Conservation (phyloP, 2,888 invertebrate genomes). For the Atherix ibis region DNA sequence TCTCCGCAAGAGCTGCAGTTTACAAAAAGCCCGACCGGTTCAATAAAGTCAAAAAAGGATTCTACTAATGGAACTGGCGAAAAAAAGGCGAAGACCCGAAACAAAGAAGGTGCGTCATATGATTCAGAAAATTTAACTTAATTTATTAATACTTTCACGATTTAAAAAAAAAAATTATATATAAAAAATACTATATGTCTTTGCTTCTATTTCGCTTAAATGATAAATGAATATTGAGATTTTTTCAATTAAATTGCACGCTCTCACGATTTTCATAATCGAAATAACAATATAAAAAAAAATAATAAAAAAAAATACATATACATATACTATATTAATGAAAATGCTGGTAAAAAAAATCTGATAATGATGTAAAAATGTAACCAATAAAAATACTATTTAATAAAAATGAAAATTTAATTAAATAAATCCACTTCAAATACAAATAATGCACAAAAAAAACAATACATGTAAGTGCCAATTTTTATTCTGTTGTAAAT, state of each 20-base stretch:
- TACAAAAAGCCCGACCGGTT: conserved; percentile 39
- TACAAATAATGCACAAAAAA: conserved; percentile 10
- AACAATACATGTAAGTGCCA: conserved; percentile 10
- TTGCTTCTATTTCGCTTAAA: conserved; percentile 2
- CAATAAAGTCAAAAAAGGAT: conserved; percentile 38
- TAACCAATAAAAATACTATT: conserved; percentile 1
- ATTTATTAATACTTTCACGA: conserved; percentile 1
- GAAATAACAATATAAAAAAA: conserved; percentile 3
- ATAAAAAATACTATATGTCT: conserved; percentile 1
- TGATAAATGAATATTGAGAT: too few relatives aligned
- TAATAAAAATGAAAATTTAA: conserved; percentile 7
- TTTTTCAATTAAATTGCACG: conserved; percentile 11
- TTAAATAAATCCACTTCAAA: conserved; percentile 7
- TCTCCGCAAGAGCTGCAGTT: conserved; percentile 28
- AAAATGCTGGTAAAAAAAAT: background rate
- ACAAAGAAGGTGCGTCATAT: conserved; percentile 28
- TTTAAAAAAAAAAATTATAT: conserved; percentile 1
- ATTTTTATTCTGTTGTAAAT: conserved; percentile 7
- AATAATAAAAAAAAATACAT: conserved; percentile 3
- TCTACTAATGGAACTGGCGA: conserved; percentile 15
- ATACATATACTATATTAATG: background rate
- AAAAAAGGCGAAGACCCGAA: conserved; percentile 28
- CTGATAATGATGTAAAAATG: background rate
- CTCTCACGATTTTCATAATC: conserved; percentile 10
- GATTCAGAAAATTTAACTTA: background rate